Conservation (phyloP, 2,888 invertebrate genomes). For the Sesamia inferens region DNA sequence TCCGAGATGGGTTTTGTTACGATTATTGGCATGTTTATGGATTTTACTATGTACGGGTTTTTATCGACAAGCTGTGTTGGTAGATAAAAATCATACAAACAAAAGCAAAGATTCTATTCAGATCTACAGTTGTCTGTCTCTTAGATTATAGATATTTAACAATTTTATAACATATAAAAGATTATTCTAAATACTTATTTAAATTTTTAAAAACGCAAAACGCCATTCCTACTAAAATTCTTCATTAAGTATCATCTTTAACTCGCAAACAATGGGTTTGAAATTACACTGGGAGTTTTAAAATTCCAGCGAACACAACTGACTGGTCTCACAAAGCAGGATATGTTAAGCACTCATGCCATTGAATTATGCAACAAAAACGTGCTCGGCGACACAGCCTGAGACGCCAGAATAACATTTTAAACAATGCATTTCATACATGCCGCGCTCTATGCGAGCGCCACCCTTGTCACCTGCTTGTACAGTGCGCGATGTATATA, state of each 20-base stretch:
- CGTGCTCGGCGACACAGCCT: slow-evolving; percentile 68
- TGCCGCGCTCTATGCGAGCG: slow-evolving; percentile 53
- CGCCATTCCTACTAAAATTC: slow-evolving; percentile 51
- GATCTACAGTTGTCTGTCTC: neutral
- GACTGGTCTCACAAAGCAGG: slow-evolving; percentile 70
- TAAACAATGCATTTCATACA: slow-evolving; percentile 74
- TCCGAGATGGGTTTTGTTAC: slow-evolving; percentile 17
- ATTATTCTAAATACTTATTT: slow-evolving; percentile 17
- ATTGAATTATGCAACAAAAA: slow-evolving; percentile 80
- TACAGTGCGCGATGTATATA: slow-evolving; percentile 53
- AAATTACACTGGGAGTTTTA: slow-evolving; percentile 66
- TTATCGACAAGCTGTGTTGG: neutral
- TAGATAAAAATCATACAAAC: neutral
- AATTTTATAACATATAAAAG: slow-evolving; percentile 8
- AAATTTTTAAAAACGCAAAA: slow-evolving; percentile 22
- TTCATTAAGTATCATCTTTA: slow-evolving; percentile 60
- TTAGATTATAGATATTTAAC: neutral
- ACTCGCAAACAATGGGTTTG: slow-evolving; percentile 60
- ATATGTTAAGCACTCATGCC: slow-evolving; percentile 74
- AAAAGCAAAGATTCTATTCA: neutral
- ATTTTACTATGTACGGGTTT: slow-evolving; percentile 1
- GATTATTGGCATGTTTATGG: slow-evolving; percentile 20
- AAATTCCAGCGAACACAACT: slow-evolving; percentile 67
- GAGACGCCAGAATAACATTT: slow-evolving; percentile 73
- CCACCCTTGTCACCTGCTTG: slow-evolving; percentile 63